Evolutionary conservation across 2,113 vertebrate genomes (phyloP).

Genomic region (Lipophrys pholis): DNA sequence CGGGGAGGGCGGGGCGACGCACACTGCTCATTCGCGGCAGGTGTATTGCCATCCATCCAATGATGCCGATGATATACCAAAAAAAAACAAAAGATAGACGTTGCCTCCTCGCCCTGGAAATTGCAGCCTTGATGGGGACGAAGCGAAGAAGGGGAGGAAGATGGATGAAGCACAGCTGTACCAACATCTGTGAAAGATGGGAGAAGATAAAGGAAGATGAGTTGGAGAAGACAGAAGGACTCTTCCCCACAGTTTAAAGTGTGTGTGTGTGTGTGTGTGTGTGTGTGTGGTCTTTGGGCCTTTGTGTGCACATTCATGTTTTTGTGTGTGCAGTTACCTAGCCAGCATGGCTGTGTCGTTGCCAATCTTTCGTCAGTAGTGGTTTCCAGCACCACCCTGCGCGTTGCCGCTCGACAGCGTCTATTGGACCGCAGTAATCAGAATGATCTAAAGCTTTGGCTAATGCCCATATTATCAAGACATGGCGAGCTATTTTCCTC

Average conservation of each 20-base stretch:
- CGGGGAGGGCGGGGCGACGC: constrained; percentile 11
- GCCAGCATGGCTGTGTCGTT: constrained; percentile 43
- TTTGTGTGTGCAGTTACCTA: constrained; percentile 19
- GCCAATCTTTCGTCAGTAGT: constrained; percentile 48
- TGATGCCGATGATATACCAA: neutral
- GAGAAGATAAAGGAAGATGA: constrained; percentile 52
- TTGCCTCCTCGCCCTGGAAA: constrained; percentile 44
- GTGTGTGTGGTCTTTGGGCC: constrained; percentile 11
- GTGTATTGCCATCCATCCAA: constrained; percentile 42
- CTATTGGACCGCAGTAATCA: constrained; percentile 49
- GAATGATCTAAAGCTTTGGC: constrained; percentile 68
- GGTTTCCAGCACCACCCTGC: constrained; percentile 48
- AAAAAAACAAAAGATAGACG: constrained; percentile 29
- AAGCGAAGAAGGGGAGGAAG: constrained; percentile 39
- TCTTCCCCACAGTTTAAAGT: constrained; percentile 36
- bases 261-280: constrained; percentile 20
- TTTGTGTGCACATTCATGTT: constrained; percentile 27
- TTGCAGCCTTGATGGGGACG: constrained; percentile 35
- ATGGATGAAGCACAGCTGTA: constrained; percentile 60
- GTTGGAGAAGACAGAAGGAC: constrained; percentile 31
- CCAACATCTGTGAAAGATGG: constrained; percentile 62
- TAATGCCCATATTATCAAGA: constrained; percentile 67
- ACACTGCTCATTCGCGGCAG: constrained; percentile 53
- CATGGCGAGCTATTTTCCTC: constrained; percentile 45
- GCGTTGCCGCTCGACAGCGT: constrained; percentile 18